Base-by-base conservation (phyloP, 2,888 invertebrate genomes). In the Eudasyphora cyanicolor region DNA sequence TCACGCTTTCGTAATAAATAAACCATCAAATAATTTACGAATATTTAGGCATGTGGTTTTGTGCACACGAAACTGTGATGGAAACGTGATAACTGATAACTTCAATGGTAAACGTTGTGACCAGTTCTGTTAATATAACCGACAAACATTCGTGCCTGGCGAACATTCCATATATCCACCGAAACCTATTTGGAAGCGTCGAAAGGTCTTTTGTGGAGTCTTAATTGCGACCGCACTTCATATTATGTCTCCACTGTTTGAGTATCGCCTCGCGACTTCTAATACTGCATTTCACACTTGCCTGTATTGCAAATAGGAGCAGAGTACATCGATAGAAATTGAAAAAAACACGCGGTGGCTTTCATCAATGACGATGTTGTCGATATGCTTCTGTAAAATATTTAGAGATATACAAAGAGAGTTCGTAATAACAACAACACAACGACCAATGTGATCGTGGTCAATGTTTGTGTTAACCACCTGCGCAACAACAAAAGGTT, bases 201-300 rank as follows among this genome's bases (percentile, higher is more conserved):
- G 42, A 64, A 35, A 35, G 12, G 2, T 32, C 35, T 17, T 12
- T 67, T 67, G n/a, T 67, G 67, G 60, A 27, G 60, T 67, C 10
- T 42, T 21, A 21, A 38, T 19, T 35, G n/a, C n/a, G 21, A 24
- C 12, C 4, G 38, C 24, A 7, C 17, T 32, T 62, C n/a, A 24
- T 57, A 57, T 12, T 24, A 35, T 57, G 29, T 21, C 21, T 21
- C 35, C n/a, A 38, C n/a, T n/a, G n/a, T n/a, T n/a, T n/a, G n/a
- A n/a, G n/a, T n/a, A n/a, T n/a, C n/a, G n/a, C n/a, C n/a, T n/a
- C n/a, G n/a, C n/a, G n/a, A n/a, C n/a, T n/a, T n/a, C n/a, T n/a
- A n/a, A n/a, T 21, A 69, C 64, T 24, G 51, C 19, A 49, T 73
- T 78, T 79, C 38, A 73, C 73, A 64, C 62, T 71, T 49, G 27